Percentiles rank a stretch among this genome's conserved stretches.
phyloP scores from a whole-genome alignment of 2,888 invertebrate species.

The Eucera pruinosa region DNA sequence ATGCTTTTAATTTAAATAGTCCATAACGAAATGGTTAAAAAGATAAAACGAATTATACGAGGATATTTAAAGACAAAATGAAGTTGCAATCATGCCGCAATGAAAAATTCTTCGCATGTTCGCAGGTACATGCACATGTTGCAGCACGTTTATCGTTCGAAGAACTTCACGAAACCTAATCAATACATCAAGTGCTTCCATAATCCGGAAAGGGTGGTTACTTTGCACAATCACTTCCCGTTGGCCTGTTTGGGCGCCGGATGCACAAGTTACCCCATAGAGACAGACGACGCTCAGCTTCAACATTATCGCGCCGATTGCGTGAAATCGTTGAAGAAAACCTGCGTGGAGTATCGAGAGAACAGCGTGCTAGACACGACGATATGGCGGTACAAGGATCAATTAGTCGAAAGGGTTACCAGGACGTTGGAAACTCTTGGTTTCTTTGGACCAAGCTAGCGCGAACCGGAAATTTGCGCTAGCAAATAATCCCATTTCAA shows the following conservation, averaged over 20 bases:
- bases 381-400: slow-evolving; percentile 94
- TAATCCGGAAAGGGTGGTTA: slow-evolving; percentile 94
- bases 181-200: slow-evolving; percentile 98
- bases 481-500: too few species aligned
- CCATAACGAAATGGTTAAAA: too few species aligned
- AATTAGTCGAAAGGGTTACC: slow-evolving; percentile 89
- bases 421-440: slow-evolving; percentile 90
- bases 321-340: slow-evolving; percentile 93
- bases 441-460: slow-evolving; percentile 86
- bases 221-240: slow-evolving; percentile 97
- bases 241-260: slow-evolving; percentile 92
- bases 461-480: too few species aligned
- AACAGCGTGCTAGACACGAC: slow-evolving; percentile 93
- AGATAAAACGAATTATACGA: too few species aligned
- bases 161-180: slow-evolving; percentile 96
- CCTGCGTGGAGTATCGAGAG: slow-evolving; percentile 92
- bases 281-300: slow-evolving; percentile 93
- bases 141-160: slow-evolving; percentile 95
- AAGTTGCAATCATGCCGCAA: too few species aligned
- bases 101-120: too few species aligned
- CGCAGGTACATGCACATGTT: slow-evolving; percentile 94
- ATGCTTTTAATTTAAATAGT: too few species aligned
- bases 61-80: too few species aligned
- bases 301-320: slow-evolving; percentile 98
- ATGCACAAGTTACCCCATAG: slow-evolving; percentile 94